A percentile compares a stretch with the other conserved stretches of the same genome.
phyloP scores from a whole-genome alignment of 2,888 invertebrate species.

The Cosmorhoe ocellata region DNA sequence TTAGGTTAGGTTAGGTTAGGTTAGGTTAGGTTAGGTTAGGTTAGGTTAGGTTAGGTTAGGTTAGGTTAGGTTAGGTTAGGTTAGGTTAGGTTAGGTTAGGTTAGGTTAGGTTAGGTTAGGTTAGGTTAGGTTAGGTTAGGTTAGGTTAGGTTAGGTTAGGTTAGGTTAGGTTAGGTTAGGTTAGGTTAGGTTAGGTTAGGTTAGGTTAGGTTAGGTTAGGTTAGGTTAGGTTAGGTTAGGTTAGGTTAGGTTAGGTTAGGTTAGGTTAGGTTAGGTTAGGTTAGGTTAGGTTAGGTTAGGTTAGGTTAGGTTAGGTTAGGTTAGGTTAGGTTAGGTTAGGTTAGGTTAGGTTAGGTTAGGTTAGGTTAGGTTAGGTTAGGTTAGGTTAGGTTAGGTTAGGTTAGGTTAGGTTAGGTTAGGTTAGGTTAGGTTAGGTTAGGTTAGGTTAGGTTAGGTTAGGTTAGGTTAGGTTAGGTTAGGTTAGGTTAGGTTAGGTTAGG shows the following conservation, averaged over 20 bases:
- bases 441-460: slow-evolving; percentile 13
- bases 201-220: slow-evolving; percentile 25
- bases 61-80: slow-evolving; percentile 10
- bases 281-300: slow-evolving; percentile 22
- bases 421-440: slow-evolving; percentile 24
- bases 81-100: slow-evolving; percentile 10
- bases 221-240: slow-evolving; percentile 26
- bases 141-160: slow-evolving; percentile 24
- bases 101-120: slow-evolving; percentile 5
- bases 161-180: slow-evolving; percentile 18
- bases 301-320: slow-evolving; percentile 22
- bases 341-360: slow-evolving; percentile 20
- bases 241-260: slow-evolving; percentile 26
- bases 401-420: slow-evolving; percentile 26
- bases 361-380: slow-evolving; percentile 14
- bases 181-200: slow-evolving; percentile 23
- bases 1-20: slow-evolving; percentile 9
- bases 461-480: slow-evolving; percentile 26
- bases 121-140: slow-evolving; percentile 22
- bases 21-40: slow-evolving; percentile 10
- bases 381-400: slow-evolving; percentile 21
- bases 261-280: slow-evolving; percentile 19
- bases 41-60: slow-evolving; percentile 10
- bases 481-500: slow-evolving; percentile 33
- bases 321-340: slow-evolving; percentile 27